Base-by-base conservation (phyloP, 2,113 vertebrate species). In the Nettapus auritus region DNA sequence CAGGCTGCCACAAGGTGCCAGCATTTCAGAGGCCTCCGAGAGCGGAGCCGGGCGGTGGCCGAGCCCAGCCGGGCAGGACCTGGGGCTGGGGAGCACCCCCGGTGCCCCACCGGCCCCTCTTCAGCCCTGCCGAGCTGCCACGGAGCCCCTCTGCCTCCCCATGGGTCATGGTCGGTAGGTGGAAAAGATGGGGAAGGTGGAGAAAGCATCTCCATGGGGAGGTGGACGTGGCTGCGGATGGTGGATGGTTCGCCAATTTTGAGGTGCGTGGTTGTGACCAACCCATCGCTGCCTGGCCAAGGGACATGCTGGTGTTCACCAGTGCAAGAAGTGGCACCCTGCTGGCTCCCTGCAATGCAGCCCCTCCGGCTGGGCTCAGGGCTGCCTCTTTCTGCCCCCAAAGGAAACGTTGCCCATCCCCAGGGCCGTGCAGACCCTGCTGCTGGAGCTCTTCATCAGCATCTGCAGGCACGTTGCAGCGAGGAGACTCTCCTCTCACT, bases 1-100 rank as follows among this genome's bases (percentile, higher is more conserved):
- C n/a, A 1, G 44, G 26, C 15, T 64, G 71, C 93, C 97, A 93
- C 95, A 70, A 96, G 97, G 91, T 96, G 97, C 57, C 97, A 92
- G 93, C 96, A 95, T 96, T 96, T 95, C 95, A 85, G 96, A 97
- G 86, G 2, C 59, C 42, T 88, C 20, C 0, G 62, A 3, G 20
- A 40, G 1, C 60, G 46, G 38, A 78, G 55, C 33, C 46, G 3
- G 53, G 40, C 14, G 7, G 25, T 3, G 9, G 11, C 26, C 9
- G 22, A 26, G 48, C 14, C 38, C 36, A 10, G 74, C 59, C 7
- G 11, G 23, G 34, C 6, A 34, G 55, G 52, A 48, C 4, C 44
- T 4, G 52, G 15, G 19, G 79, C 8, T 0, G 0, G 57, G 18
- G 12, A 28, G 66, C 50, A 67, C 52, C 20, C 57, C 19, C 13